A percentile compares a stretch with the other conserved stretches of the same genome.
These are phyloP conservation scores for Corythaixoides concolor DNA, from an alignment of 2,113 vertebrate genomes.

Conservation along the genomic window DNA sequence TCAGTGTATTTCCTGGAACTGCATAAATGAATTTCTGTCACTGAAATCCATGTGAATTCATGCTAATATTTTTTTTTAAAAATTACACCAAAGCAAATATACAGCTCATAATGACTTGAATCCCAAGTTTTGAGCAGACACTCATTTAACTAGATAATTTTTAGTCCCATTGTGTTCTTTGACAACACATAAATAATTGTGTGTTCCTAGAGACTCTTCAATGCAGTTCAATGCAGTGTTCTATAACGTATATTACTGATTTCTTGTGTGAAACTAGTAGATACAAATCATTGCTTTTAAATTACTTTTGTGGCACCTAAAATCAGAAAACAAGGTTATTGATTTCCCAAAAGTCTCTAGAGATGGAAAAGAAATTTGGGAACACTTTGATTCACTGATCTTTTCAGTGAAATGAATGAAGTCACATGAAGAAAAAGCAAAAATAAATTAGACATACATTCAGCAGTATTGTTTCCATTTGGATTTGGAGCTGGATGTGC, in stretches of 20 bases:
- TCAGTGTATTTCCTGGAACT: no score
- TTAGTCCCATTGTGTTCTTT: not conserved
- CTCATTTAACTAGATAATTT: not conserved
- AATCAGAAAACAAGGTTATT: not conserved
- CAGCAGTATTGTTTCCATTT: no score
- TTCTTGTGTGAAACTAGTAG: not conserved
- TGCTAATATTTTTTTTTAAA: no score
- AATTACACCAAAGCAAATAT: not conserved
- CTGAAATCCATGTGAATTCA: no score
- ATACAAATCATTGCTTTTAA: not conserved
- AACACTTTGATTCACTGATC: no score
- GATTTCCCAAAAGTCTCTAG: not conserved
- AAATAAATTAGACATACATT: no score
- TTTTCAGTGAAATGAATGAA: no score
- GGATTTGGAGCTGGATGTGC: no score
- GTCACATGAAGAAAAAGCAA: no score
- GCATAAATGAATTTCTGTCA: no score
- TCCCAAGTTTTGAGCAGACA: not conserved
- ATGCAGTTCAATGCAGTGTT: not conserved
- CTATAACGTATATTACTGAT: not conserved
- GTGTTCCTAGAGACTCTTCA: not conserved
- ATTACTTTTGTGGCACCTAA: not conserved
- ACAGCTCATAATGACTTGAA: not conserved
- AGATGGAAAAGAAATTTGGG: not conserved
- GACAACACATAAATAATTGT: not conserved